Evolutionary conservation across 2,888 invertebrate species (phyloP), one percentile per base, ranked within the genome.

Genomic region (Tiphia femorata): DNA sequence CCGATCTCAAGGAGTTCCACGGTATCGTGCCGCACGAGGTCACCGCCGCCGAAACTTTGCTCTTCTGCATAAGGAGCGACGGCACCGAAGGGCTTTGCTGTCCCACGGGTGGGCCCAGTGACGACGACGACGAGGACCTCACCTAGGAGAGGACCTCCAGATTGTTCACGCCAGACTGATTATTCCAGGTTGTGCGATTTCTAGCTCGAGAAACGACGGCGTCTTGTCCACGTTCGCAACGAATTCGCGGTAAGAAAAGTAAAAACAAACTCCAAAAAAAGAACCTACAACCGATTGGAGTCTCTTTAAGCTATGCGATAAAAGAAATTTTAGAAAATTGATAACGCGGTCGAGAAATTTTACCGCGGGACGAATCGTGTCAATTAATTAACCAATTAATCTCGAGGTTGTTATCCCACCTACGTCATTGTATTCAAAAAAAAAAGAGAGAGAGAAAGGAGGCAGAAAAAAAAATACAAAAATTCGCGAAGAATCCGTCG

Each of bases 1-100:
- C 92, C 23, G 96, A 96, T 76, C 86, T 96, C 1, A 91, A 92
- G 65, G 95, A 96, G 79, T 95, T 94, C 81, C 94, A 96, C 78
- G 94, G 94, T 53, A 93, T 96, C 65, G 91, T 94, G 74, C 93
- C 94, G 1, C 92, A 92, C 73, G 91, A 91, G 79, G 92, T 94
- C 0, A 92, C 94, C 0, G 85, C 90, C 1, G 86, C 91, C 6
- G 95, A 95, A 83, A 91, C 91, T 4, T 79, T 92, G 40, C 84
- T 96, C 12, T 95, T 96, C 85, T 95, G 95, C 80, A 94, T 94
- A 72, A 88, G 91, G 66, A 89, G 91, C 50, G 95, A 95, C 70
- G 95, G 95, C 8, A 87, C 90, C 20, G 95, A 95, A 83, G 90
- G 92, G 0, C 87, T 93, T 67, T 95, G 95, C 81, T 95, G 92